Conservation (phyloP, 2,888 invertebrate genomes). For the Dorcus hopei region DNA sequence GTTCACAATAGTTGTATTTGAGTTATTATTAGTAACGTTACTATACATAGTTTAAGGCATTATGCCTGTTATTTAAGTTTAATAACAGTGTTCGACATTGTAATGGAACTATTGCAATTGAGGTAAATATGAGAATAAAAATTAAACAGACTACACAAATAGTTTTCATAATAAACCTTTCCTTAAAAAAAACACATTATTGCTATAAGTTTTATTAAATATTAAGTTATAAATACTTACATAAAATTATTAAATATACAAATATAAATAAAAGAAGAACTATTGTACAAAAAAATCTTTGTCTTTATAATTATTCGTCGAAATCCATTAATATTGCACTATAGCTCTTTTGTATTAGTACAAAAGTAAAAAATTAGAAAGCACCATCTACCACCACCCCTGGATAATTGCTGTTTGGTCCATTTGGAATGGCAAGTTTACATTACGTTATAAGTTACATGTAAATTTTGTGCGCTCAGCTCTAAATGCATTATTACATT, state of each 20-base stretch:
- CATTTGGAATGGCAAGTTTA: slow-evolving; percentile 1
- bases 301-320: slow-evolving; percentile 5
- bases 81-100: slow-evolving; percentile 41
- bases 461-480: background rate
- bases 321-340: slow-evolving; percentile 10
- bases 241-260: slow-evolving; percentile 6
- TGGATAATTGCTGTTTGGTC: slow-evolving; percentile 1
- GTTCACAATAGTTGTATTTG: background rate
- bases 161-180: background rate
- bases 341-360: slow-evolving; percentile 9
- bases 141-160: slow-evolving; percentile 12
- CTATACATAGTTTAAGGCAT: slow-evolving; percentile 31
- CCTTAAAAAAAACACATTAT: background rate
- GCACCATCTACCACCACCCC: slow-evolving; percentile 5
- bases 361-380: slow-evolving; percentile 14
- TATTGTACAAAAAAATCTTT: slow-evolving; percentile 2
- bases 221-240: slow-evolving; percentile 7
- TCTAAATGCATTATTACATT: too few species aligned
- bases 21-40: slow-evolving; percentile 7
- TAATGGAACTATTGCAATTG: slow-evolving; percentile 42
- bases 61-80: slow-evolving; percentile 38
- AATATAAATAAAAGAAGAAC: slow-evolving; percentile 4
- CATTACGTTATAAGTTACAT: background rate
- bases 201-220: slow-evolving; percentile 14
- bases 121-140: slow-evolving; percentile 36